A percentile compares a stretch with the other conserved stretches of the same genome.
These are phyloP conservation scores for Hippocampus kuda DNA, from an alignment of 2,797 vertebrate genomes.

Conservation along the genomic window DNA sequence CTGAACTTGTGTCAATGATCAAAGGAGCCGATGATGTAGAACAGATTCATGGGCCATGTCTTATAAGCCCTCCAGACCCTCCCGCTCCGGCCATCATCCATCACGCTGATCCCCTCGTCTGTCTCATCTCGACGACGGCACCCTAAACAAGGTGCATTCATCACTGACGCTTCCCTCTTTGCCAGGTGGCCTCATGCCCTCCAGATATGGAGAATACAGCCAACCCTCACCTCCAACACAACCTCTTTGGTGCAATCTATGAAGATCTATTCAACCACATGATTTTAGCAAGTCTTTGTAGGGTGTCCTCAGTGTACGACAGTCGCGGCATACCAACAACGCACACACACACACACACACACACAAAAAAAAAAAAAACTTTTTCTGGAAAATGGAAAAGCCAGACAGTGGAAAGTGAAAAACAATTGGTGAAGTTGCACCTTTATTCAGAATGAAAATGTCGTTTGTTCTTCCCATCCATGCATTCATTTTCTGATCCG, in stretches of 20 bases:
- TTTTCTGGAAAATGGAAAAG: neutral
- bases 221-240: constrained; percentile 6
- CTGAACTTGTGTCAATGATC: constrained; percentile 91
- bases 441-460: no score
- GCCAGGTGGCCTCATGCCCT: constrained; percentile 84
- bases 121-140: constrained; percentile 78
- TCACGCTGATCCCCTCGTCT: constrained; percentile 77
- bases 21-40: constrained; percentile 91
- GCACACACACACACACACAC: no score
- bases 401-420: neutral
- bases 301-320: no score
- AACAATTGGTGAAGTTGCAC: neutral
- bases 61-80: constrained; percentile 72
- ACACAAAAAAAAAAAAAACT: no score
- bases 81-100: constrained; percentile 75
- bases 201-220: constrained; percentile 61
- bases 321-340: no score
- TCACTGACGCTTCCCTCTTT: constrained; percentile 70
- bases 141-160: constrained; percentile 93
- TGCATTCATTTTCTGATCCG: no score
- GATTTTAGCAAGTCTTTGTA: no score
- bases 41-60: constrained; percentile 94
- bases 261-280: no score
- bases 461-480: neutral
- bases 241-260: constrained; percentile 7